Evolutionary conservation across 2,888 invertebrate species (phyloP).

Genomic region (Drosophila fulvimacula): DNA sequence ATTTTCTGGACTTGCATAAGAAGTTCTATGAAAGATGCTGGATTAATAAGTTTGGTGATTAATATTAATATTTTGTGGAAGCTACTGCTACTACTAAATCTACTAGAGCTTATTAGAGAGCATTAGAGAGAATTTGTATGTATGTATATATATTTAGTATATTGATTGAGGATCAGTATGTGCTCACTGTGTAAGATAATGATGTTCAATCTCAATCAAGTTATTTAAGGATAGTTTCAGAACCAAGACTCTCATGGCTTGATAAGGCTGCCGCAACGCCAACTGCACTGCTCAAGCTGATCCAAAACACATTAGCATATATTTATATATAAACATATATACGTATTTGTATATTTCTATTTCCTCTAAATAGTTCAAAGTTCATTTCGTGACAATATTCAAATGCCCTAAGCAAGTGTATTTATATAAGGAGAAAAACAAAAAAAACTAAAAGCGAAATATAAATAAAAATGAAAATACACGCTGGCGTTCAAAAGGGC

Average conservation of each 20-base stretch:
- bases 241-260: background rate
- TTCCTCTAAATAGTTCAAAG: slow-evolving; percentile 3
- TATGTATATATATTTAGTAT: no score
- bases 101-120: no score
- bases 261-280: background rate
- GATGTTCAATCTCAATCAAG: background rate
- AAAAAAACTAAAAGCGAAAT: slow-evolving; percentile 46
- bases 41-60: no score
- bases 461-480: slow-evolving; percentile 64
- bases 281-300: background rate
- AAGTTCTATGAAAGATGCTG: no score
- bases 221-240: background rate
- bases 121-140: no score
- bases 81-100: no score
- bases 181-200: background rate
- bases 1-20: background rate
- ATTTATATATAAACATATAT: background rate
- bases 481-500: slow-evolving; percentile 78
- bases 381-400: slow-evolving; percentile 7
- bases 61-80: no score
- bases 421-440: slow-evolving; percentile 6
- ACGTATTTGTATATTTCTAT: background rate
- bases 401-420: slow-evolving; percentile 12
- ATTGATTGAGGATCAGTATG: background rate
- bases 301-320: background rate